Base-by-base conservation (phyloP, 2,888 invertebrate genomes). In the Lasioglossum figueresi region DNA sequence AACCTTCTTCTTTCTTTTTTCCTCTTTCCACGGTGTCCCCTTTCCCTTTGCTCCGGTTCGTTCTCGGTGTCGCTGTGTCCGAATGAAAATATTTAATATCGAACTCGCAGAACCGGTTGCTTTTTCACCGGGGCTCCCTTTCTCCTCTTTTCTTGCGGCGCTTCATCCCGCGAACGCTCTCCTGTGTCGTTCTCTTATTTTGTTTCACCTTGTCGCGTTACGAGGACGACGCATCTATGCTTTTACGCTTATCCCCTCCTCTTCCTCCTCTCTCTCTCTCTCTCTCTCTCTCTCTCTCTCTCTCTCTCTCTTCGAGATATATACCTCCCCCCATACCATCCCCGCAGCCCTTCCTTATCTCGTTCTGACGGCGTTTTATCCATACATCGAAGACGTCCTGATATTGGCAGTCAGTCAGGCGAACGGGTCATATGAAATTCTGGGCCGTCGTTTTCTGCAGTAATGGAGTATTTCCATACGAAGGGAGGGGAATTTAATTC, bases 381-480 rank as follows among this genome's bases (percentile, higher is more conserved):
- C 79, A 77, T 85, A 79, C 85, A 71, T 80, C 79, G 77, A 82
- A 77, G 68, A 82, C 76, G 78, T 83, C 79, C 66, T 80, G 80
- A 83, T 87, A 87, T 87, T 91, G 83, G 82, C 86, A 90, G 88
- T 91, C 90, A 89, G 89, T 89, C 87, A 85, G 84, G 87, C 85
- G 84, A 85, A 77, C 84, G 82, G 85, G 83, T 88, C 88, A 89
- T 90, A 91, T 91, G 89, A 90, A 88, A 91, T 90, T 87, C 90
- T 88, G 75, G 70, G 66, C 48, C 84, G 84, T 88, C 88, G 83
- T 89, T 85, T 63, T 87, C 82, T 71, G 75, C 75, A 76, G 88
- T 91, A 91, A 91, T 90, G 86, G 87, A 90, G 86, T 86, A 86
- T 87, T 90, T 86, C 90, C 89, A 88, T 91, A 89, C 85, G 45